Base-by-base conservation (phyloP, 2,113 vertebrate species). In the Taxidea taxus region DNA sequence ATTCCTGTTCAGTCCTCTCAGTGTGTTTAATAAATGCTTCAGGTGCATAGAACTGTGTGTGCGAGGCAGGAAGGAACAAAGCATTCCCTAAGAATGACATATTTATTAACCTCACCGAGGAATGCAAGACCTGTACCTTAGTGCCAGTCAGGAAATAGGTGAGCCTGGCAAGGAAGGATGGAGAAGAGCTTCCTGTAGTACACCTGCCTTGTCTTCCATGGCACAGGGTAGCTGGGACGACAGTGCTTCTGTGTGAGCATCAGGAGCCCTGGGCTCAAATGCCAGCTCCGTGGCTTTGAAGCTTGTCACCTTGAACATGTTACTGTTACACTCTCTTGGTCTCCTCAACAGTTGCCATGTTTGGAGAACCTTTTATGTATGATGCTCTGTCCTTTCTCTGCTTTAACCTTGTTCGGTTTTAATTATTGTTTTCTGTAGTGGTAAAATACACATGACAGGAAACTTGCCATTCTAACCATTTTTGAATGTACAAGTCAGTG, bases 1-100 rank as follows among this genome's bases (percentile, higher is more conserved):
- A 93, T 90, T 92, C 31, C 58, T 75, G 81, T 90, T 96, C 94
- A 97, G 82, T 34, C 80, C 47, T 96, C 92, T 90, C 84, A 70
- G 93, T 0, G 0, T 77, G 92, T 80, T 68, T 97, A 95, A 96
- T 95, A 95, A 90, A 97, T 90, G 90, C 81, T 49, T 85, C 47
- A 56, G 91, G 90, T 54, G 23, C 18, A 29, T 4, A 72, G 96
- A 87, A 68, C 37, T 7, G 6, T 31, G 74, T 31, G 74, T 34
- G 20, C 12, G 84, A 85, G 90, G 94, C 74, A 77, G 93, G 66
- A 92, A 82, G 84, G 58, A 92, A 47, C n/a, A 31, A 82, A 87
- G 80, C 62, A 27, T 77, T 92, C 39, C n/a, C 54, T 18, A 80
- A 68, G 49, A 85, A 29, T 60, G 80, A 95, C 39, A 20, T 81